Base-by-base conservation (phyloP, 2,113 vertebrate species). In the Ophiodon elongatus region DNA sequence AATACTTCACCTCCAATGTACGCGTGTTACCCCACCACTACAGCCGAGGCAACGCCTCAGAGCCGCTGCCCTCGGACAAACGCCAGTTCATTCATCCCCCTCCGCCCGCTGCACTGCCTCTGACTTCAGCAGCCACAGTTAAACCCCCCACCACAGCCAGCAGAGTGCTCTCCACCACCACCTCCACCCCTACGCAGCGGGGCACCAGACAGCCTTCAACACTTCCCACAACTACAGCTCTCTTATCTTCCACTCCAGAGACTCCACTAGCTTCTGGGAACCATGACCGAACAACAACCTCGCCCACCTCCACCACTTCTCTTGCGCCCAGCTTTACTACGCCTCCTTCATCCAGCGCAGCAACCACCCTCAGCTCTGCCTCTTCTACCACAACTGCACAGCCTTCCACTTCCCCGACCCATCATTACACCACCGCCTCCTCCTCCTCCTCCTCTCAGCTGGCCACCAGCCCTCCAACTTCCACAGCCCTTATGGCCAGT, bases 61-160 rank as follows among this genome's bases (percentile, higher is more conserved):
- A 96, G 68, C 85, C 83, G n/a, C 80, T 92, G 2, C 83, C 91
- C 43, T 83, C 94, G 41, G 95, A 96, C 90, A 95, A 96, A 82
- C 95, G 95, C 11, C 96, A 94, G 52, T 93, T 94, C 39, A 90
- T 92, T 15, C 91, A 87, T 8, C 95, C 93, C 2, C 92, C 90
- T 27, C 82, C 71, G 0, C 88, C 68, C 2, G 86, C 91, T 17
- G 73, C 66, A 2, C 85, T 76, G 43, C 75, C 86, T n/a, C 93
- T 78, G 43, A 85, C 89, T 45, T 73, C 90, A 52, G 52, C 76
- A 1, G 64, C 89, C 21, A 68, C 84, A 8, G 59, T 15, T 6
- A 73, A 71, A 65, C 59, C 64, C 21, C 9, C 80, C 5, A 73
- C 79, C 64, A 74, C 77, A 73, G 52, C 8, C 1, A 43, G 63